Percentiles rank a stretch among this genome's conserved stretches.
Evolutionary conservation across 2,888 invertebrate genomes (phyloP).

Genomic region (Trissoscelio sp.): DNA sequence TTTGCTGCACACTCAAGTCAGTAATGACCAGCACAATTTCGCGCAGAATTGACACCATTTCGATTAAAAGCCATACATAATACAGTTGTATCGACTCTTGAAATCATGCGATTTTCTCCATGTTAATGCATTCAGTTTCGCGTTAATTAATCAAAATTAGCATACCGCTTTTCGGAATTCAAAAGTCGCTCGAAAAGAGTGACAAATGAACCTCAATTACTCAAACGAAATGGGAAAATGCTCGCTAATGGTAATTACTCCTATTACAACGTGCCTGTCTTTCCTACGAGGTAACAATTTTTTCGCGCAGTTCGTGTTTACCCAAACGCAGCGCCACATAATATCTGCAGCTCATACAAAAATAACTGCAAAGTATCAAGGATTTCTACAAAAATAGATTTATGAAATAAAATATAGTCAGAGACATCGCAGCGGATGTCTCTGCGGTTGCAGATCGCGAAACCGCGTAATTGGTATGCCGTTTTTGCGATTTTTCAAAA

Average conservation of each 20-base stretch:
- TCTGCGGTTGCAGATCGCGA: too few relatives aligned
- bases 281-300: neutral
- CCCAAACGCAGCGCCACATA: slow-evolving; percentile 26
- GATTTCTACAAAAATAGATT: slow-evolving; percentile 52
- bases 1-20: too few relatives aligned
- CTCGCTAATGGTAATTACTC: slow-evolving; percentile 41
- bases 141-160: slow-evolving; percentile 36
- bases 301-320: slow-evolving; percentile 15
- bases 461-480: too few relatives aligned
- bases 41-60: too few relatives aligned
- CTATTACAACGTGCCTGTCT: neutral
- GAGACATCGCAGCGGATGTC: slow-evolving; percentile 7
- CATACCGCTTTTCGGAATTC: neutral
- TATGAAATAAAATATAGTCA: slow-evolving; percentile 45
- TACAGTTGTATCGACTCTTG: too few relatives aligned
- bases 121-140: slow-evolving; percentile 29
- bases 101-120: too few relatives aligned
- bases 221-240: slow-evolving; percentile 28
- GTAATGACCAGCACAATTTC: too few relatives aligned
- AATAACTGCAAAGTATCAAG: slow-evolving; percentile 61
- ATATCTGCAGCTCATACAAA: slow-evolving; percentile 50
- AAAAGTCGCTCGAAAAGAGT: slow-evolving; percentile 11
- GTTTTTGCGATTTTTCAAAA: too few relatives aligned
- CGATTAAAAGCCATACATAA: too few relatives aligned
- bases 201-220: slow-evolving; percentile 29